Evolutionary conservation across 2,797 vertebrate species (phyloP), one percentile per base, ranked within the genome.

Genomic region (Thripadectes ignobilis): DNA sequence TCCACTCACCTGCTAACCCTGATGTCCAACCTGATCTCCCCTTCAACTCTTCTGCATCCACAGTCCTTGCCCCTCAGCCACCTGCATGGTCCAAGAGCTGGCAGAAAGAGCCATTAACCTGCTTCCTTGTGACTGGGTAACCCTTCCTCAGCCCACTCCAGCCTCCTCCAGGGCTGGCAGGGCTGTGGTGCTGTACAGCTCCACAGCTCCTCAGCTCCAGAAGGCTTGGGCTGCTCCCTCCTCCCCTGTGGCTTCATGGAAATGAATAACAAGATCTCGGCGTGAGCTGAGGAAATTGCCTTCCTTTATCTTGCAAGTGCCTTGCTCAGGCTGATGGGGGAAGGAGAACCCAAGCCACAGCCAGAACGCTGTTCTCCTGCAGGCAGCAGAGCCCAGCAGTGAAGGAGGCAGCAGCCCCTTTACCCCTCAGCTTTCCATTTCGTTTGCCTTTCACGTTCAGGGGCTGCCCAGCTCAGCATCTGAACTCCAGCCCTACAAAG

Each of bases 121-220:
- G 1, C 36, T 36, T 62, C 55, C 51, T 9, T 29, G 67, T 0
- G 3, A 9, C 34, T 3, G 8, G n/a, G 36, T 6, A 20, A 63
- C 58, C 45, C 62, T 23, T 61, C 24, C 62, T 13, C 24, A 76
- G 51, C 59, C 24, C 87, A 14, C 63, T 41, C n/a, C 54, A 10
- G 32, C 51, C 51, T 38, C 54, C 72, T 17, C 6, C 0, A 7
- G 83, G 61, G 43, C 74, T 45, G 21, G 34, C 39, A 26, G 85
- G 65, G 80, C 34, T 46, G 18, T 9, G 2, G 0, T 7, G 54
- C 74, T 29, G 45, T 45, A n/a, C 30, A 13, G 0, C 14, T 4
- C 23, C 43, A 48, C 59, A 23, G 66, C 3, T 4, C 27, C 68
- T 34, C 48, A 29, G 59, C 52, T 49, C 49, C 6, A 1, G 5